A percentile compares a stretch with the other conserved stretches of the same genome.
phyloP scores from a whole-genome alignment of 2,113 vertebrate genomes.

The Numida meleagris region DNA sequence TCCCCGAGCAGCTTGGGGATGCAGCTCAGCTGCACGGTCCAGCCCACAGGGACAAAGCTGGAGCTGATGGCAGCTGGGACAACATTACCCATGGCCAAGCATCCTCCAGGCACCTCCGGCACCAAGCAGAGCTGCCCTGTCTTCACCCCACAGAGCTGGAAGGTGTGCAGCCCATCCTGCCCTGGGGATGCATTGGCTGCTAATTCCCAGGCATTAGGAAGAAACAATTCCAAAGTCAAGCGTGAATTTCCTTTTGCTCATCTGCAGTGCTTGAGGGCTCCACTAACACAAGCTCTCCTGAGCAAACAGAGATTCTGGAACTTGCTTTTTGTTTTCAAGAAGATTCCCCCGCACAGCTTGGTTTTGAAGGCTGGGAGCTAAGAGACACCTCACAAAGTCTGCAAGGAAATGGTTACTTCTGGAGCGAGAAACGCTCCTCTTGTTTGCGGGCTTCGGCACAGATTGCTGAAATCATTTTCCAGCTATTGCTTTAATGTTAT shows the following conservation, averaged over 20 bases:
- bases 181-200: neutral
- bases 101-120: neutral
- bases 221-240: neutral
- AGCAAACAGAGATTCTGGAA: neutral
- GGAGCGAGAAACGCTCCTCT: neutral
- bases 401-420: neutral
- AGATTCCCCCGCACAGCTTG: neutral
- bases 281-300: too few relatives aligned
- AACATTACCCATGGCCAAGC: neutral
- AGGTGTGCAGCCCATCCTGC: neutral
- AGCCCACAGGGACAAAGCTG: neutral
- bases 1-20: neutral
- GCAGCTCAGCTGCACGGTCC: neutral
- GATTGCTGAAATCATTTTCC: neutral
- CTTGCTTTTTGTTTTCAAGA: neutral
- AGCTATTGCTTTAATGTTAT: neutral
- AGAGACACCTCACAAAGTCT: neutral
- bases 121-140: neutral
- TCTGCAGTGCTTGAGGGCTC: neutral
- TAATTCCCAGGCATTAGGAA: neutral
- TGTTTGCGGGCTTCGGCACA: neutral
- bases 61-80: neutral
- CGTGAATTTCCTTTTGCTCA: neutral
- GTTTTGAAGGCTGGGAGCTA: neutral
- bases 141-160: neutral